phyloP scores from a whole-genome alignment of 1,140 invertebrate genomes.

The Drosophila nikananu region DNA sequence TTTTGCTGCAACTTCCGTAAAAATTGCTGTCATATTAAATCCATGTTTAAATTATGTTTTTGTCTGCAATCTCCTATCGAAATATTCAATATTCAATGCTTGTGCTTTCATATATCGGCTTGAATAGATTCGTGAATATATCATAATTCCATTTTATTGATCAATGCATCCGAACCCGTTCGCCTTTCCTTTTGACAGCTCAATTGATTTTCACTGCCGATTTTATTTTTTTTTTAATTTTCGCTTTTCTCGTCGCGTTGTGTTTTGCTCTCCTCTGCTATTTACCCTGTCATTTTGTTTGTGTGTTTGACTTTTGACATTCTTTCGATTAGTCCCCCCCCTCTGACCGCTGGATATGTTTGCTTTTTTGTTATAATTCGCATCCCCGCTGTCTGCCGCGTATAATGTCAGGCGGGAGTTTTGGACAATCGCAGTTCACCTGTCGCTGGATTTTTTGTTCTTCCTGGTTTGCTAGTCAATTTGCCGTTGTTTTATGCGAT shows the following conservation, averaged over 20 bases:
- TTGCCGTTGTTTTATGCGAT: constrained; percentile 77
- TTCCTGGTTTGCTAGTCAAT: constrained; percentile 53
- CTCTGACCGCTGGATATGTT: too few species aligned
- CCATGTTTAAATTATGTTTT: neutral
- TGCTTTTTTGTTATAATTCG: constrained; percentile 78
- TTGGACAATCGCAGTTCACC: constrained; percentile 29
- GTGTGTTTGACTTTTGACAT: constrained; percentile 74
- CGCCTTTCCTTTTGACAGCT: constrained; percentile 12
- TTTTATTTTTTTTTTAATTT: constrained; percentile 29
- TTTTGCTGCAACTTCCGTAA: neutral
- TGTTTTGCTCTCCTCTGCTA: constrained; percentile 40
- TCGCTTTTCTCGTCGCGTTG: constrained; percentile 28
- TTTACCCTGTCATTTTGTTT: constrained; percentile 69
- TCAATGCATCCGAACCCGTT: constrained; percentile 19
- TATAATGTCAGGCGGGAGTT: constrained; percentile 50
- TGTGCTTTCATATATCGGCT: neutral
- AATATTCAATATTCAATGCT: neutral
- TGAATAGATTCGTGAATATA: constrained; percentile 12
- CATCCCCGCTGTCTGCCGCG: constrained; percentile 45
- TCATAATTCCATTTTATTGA: constrained; percentile 45
- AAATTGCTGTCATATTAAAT: neutral
- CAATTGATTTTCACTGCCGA: constrained; percentile 45
- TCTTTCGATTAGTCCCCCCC: constrained; percentile 61
- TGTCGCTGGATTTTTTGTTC: constrained; percentile 47
- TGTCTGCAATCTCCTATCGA: neutral